Conservation (phyloP, 2,797 vertebrate genomes). For the Sitta carolinensis region DNA sequence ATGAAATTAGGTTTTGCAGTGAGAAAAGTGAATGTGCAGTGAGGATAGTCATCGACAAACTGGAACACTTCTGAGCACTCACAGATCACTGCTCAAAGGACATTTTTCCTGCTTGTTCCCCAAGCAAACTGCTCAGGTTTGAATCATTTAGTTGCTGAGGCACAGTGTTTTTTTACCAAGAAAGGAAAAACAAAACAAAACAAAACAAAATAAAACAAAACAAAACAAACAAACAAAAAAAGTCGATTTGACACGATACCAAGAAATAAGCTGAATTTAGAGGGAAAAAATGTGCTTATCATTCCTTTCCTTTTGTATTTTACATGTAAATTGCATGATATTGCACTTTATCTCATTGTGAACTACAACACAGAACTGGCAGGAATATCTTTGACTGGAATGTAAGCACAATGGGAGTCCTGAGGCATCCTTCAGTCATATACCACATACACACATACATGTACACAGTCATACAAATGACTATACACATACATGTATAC, state of each 20-base stretch:
- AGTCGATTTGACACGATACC: neutral
- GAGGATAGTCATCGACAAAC: neutral
- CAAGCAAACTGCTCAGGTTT: neutral
- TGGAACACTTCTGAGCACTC: neutral
- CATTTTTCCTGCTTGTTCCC: neutral
- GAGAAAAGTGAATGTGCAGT: neutral
- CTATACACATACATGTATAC: neutral
- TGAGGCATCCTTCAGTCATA: neutral
- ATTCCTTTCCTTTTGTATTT: neutral
- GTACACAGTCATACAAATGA: neutral
- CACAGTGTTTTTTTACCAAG: neutral
- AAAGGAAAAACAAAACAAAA: neutral
- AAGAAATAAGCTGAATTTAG: neutral
- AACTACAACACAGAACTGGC: neutral
- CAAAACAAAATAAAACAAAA: too few relatives aligned
- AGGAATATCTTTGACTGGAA: neutral
- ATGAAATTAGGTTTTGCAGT: rapidly evolving
- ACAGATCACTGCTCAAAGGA: neutral
- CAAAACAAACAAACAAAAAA: too few relatives aligned
- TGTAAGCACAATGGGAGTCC: neutral
- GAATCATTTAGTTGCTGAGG: neutral
- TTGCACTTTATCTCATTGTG: neutral
- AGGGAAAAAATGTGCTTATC: neutral
- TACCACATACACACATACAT: neutral
- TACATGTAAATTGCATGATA: neutral